phyloP scores from a whole-genome alignment of 2,113 vertebrate species.

The Acinonyx jubatus region DNA sequence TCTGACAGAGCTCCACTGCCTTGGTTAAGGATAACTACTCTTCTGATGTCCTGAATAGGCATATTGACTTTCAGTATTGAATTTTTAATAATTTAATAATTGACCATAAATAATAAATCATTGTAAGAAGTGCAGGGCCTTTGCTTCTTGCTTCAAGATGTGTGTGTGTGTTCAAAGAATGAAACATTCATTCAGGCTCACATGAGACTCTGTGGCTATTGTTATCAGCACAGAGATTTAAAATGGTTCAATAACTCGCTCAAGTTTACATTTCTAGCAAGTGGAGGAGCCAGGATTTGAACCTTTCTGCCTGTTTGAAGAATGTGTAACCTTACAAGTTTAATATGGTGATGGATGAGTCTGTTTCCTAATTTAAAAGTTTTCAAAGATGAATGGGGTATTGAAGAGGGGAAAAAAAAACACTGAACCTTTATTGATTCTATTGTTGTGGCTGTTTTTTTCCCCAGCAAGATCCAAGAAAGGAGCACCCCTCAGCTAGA shows the following conservation, averaged over 20 bases:
- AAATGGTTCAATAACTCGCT: neutral
- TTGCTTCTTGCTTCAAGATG: neutral
- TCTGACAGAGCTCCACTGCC: neutral
- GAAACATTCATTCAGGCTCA: neutral
- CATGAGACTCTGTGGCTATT: neutral
- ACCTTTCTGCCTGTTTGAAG: neutral
- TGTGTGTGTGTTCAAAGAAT: neutral
- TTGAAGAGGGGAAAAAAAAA: neutral
- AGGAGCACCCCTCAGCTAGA: neutral
- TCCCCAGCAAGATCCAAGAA: neutral
- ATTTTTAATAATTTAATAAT: neutral
- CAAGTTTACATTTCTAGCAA: neutral
- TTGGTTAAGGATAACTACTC: neutral
- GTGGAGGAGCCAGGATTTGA: neutral
- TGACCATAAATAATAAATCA: neutral
- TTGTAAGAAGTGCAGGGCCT: neutral
- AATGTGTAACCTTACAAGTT: neutral
- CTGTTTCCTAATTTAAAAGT: neutral
- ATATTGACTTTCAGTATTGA: neutral
- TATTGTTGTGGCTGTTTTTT: neutral
- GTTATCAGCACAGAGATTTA: neutral
- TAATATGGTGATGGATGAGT: neutral
- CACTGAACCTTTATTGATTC: neutral
- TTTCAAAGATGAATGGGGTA: neutral
- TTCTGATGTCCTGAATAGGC: neutral